Percentiles rank a stretch among this genome's conserved stretches.
phyloP scores from a whole-genome alignment of 2,113 vertebrate species.

The Aspiorhynchus laticeps region DNA sequence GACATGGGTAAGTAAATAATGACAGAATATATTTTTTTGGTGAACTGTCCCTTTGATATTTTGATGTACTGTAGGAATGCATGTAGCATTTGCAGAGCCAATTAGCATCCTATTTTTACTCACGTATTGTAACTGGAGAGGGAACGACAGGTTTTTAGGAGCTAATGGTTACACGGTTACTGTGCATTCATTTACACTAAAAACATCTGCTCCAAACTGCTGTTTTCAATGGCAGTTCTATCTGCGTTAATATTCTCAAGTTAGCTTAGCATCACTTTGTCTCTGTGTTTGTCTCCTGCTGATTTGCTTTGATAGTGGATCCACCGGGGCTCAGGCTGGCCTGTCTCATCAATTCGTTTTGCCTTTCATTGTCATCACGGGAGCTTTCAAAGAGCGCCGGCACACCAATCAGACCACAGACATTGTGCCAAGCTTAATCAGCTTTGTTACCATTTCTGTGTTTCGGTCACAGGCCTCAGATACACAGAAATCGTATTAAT shows the following conservation, averaged over 20 bases:
- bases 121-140: not conserved
- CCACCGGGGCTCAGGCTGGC: conserved; percentile 14
- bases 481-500: not conserved
- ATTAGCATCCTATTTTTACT: not conserved
- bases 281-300: conserved; percentile 47
- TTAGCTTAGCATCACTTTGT: conserved; percentile 43
- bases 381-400: conserved; percentile 25
- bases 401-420: conserved; percentile 45
- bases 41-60: not conserved
- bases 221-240: conserved; percentile 5
- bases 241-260: too few relatives aligned
- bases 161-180: not conserved
- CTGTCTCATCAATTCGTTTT: conserved; percentile 44
- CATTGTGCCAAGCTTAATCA: not conserved
- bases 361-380: conserved; percentile 50
- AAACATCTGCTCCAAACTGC: not conserved
- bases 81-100: not conserved
- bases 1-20: not conserved
- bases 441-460: conserved; percentile 10
- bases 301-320: conserved; percentile 48
- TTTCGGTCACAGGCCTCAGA: conserved; percentile 8
- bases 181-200: not conserved
- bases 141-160: not conserved
- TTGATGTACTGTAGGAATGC: not conserved
- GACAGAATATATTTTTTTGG: not conserved